Base-by-base conservation (phyloP, 1,140 invertebrate species). In the Dinoponera quadriceps region DNA sequence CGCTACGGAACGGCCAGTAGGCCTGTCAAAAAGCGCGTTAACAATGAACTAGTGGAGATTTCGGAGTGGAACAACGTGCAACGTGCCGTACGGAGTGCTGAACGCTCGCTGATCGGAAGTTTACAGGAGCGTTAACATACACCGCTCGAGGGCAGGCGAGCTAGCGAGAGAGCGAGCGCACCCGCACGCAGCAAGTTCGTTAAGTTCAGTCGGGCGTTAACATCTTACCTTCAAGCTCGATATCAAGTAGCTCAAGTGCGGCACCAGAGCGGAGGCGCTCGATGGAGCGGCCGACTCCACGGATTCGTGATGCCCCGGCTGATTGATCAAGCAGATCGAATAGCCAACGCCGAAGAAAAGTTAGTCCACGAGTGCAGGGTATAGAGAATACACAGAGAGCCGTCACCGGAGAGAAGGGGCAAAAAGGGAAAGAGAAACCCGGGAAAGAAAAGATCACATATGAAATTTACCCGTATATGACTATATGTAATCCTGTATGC, bases 201-300 rank as follows among this genome's bases (percentile, higher is more conserved):
- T 27, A 62, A 72, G 25, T 74, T 78, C 51, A 44, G 33, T 51
- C 38, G 22, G 0, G 16, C 38, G 20, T 63, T 73, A 62, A 62
- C 13, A 3, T 90, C 95, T 96, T 96, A 97, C 96, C 96, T 97
- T 96, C 84, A 97, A 92, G 92, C 96, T 96, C 89, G 96, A 95
- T 85, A 97, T 95, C 91, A 97, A 94, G 90, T 95, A 95, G 92
- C 95, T 96, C 90, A 97, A 95, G 91, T 96, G 95, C 73, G 96
- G 96, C 93, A 96, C 94, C 86, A 95, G 93, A 78, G 96, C 94
- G 84, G 95, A 95, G 85, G 95, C 94, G 75, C 94, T 95, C 63
- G 96, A 96, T 89, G 95, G 94, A 86, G 95, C 94, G 84, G 95
- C 94, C 78, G 92, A 94, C 85, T 94, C 93, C 71, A 93, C 88